Base-by-base conservation (phyloP, 1,140 invertebrate genomes). In the Paraescarpia echinospica region DNA sequence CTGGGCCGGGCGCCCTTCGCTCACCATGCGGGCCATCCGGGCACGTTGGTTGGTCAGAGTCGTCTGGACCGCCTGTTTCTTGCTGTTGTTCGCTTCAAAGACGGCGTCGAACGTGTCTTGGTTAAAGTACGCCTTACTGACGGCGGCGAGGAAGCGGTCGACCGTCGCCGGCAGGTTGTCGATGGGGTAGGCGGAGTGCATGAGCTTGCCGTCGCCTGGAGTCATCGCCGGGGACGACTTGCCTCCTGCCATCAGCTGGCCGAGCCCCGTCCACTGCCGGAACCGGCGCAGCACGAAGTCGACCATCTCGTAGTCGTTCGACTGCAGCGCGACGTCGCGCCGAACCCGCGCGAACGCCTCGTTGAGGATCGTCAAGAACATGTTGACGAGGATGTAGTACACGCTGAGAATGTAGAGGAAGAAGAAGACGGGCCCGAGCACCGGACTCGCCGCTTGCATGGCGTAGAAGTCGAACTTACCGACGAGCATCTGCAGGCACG, bases 281-380 rank as follows among this genome's bases (percentile, higher is more conserved):
- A 95, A 96, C 89, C 96, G 95, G 93, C 92, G 91, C 93, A 96
- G 95, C 94, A 97, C 96, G 94, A 97, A 97, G 93, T 97, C 96
- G 6, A 96, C 96, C 94, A 97, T 97, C 94, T 97, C 97, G 95
- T 97, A 97, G 93, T 97, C 97, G 94, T 97, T 97, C 35, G 96
- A 96, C 93, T 97, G 96, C 35, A 96, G 96, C 22, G 96, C 96
- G 89, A 98, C 96, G 95, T 98, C 97, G 18, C 93, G 91, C 31
- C 95, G 94, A n/a, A 96, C 95, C 31, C 93, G 93, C 35, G 94
- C 94, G 94, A 97, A 97, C 0, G 96, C 95, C 90, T 96, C 96
- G 51, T 97, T 96, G 48, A 97, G 96, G 93, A 97, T 97, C 0
- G 97, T 97, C 31, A 97, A 94, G 94, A 97, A 96, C 94, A 97